These are phyloP conservation scores for Oreochromis tanganicae DNA, from an alignment of 2,113 vertebrate genomes.

Conservation along the genomic window DNA sequence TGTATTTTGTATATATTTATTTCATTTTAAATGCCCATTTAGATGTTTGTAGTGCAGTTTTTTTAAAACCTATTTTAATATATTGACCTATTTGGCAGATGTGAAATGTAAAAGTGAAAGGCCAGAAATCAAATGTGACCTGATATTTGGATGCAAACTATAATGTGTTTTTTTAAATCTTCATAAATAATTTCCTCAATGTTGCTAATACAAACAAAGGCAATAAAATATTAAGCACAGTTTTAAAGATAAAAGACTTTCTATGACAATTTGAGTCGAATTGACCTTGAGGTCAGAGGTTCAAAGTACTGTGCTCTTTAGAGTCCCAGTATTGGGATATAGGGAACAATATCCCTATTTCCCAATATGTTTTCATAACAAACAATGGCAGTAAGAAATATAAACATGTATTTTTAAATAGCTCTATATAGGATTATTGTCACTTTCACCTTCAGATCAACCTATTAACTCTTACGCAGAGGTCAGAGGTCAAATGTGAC, in stretches of 20 bases:
- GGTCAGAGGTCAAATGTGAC: neutral
- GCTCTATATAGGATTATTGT: neutral
- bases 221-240: no score
- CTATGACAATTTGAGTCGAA: neutral
- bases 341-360: neutral
- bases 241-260: neutral
- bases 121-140: neutral
- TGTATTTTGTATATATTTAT: neutral
- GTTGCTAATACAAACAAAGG: neutral
- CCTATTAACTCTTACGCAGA: neutral
- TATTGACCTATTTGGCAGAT: neutral
- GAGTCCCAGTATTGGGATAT: neutral
- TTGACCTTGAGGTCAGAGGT: neutral
- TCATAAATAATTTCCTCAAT: neutral
- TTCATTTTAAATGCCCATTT: neutral
- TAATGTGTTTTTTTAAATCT: neutral
- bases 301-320: neutral
- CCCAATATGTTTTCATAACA: neutral
- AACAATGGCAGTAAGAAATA: neutral
- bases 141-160: neutral
- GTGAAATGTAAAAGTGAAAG: neutral
- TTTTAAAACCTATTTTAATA: neutral
- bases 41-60: neutral
- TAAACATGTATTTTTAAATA: neutral
- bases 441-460: neutral